These are phyloP conservation scores for Dasysyrphus tricinctus DNA, from an alignment of 2,888 invertebrate genomes.

Conservation along the genomic window DNA sequence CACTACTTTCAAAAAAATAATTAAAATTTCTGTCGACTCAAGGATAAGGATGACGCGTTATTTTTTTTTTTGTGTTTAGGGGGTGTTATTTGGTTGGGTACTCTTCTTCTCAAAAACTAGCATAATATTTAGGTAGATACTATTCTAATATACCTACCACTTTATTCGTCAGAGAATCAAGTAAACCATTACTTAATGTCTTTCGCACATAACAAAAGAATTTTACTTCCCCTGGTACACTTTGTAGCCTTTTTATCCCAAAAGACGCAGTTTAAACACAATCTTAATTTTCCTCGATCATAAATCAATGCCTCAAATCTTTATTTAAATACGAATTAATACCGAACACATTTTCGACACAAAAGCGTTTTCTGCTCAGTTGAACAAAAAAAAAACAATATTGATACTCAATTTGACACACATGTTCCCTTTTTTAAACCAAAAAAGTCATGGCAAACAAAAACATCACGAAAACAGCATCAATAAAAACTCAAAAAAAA, in stretches of 20 bases:
- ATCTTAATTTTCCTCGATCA: conserved; percentile 77
- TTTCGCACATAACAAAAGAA: neutral
- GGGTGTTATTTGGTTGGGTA: too few relatives aligned
- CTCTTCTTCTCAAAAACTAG: too few relatives aligned
- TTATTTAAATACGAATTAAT: conserved; percentile 83
- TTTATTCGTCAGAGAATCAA: neutral
- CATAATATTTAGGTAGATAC: too few relatives aligned
- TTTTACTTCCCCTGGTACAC: neutral
- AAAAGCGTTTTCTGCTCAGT: conserved; percentile 59
- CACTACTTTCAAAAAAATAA: too few relatives aligned
- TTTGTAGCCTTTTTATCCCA: neutral
- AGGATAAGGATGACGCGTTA: too few relatives aligned
- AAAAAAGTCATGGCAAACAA: conserved; percentile 17
- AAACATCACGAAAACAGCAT: conserved; percentile 66
- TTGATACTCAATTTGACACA: conserved; percentile 73
- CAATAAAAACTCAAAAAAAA: conserved; percentile 59
- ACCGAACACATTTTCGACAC: conserved; percentile 75
- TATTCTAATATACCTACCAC: too few relatives aligned
- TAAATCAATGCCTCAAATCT: conserved; percentile 83
- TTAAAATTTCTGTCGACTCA: too few relatives aligned
- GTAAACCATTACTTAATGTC: neutral
- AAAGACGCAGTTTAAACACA: conserved; percentile 26
- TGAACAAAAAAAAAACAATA: conserved; percentile 57
- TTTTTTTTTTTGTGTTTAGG: too few relatives aligned
- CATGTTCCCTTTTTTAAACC: conserved; percentile 41